Base-by-base conservation (phyloP, 2,888 invertebrate species). In the Synanthedon andrenaeformis region DNA sequence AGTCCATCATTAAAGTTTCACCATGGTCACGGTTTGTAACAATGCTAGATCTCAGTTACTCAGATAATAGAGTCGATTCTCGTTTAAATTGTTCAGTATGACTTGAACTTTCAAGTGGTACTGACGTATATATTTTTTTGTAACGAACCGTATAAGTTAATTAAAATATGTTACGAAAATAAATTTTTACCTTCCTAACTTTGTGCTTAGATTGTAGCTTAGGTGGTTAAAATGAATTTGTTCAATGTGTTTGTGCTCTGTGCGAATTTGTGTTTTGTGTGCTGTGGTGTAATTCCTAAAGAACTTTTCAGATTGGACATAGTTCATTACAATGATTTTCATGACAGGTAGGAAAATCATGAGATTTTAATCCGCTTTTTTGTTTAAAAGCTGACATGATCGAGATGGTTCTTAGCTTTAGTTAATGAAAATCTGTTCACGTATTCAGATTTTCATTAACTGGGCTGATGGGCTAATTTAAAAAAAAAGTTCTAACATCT, bases 301-400 rank as follows among this genome's bases (percentile, higher is more conserved):
- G 66, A 71, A 49, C 61, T 83, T n/a, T 89, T 84, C 60, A 75
- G 80, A 55, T 64, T 91, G 57, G 88, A 90, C 56, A 75, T 91
- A 53, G 74, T 89, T 52, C 89, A 89, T 66, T 81, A 88, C 48
- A 89, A 89, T 63, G 89, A 89, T 70, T 89, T 89, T 62, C 89
- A 89, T 62, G 89, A 82, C 53, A 81, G 88, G 89, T 89, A 60
- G 73, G 75, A 35, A 35, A 35, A 35, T 35, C 8, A 35, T 8
- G 35, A 10, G 8, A 35, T 35, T 35, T 35, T 6, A 35, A 35
- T 23, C 23, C 5, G 23, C 23, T 23, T 23, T 23, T 23, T 23
- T 23, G 23, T 23, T 23, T 23, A 23, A 23, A 23, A 23, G 23
- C 23, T 23, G 23, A 4, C 23, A 23, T 23, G 4, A 23, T 23